A percentile compares a stretch with the other conserved stretches of the same genome.
These are phyloP conservation scores for Pseudorhiza aurosa DNA, from an alignment of 30 jellyfish, hydroid and myxozoan species.

Conservation along the genomic window DNA sequence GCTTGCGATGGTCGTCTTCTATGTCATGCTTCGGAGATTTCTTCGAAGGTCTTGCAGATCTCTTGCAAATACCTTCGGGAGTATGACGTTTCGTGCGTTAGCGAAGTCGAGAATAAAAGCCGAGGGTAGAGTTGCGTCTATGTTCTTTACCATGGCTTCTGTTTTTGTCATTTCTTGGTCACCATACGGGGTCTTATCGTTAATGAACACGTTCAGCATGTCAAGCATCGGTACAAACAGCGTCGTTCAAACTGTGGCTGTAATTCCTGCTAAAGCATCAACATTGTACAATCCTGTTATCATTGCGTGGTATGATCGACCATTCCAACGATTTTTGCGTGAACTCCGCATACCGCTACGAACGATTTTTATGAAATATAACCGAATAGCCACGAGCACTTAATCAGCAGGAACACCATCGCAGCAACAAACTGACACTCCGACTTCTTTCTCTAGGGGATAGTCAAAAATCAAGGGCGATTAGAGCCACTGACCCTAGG, in stretches of 20 bases:
- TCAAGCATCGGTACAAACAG: not conserved
- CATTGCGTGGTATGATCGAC: slow-evolving; percentile 22
- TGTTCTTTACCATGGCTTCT: slow-evolving; percentile 39
- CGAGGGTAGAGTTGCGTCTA: slow-evolving; percentile 38
- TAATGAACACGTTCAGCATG: slow-evolving; percentile 1
- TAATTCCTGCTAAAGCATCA: slow-evolving; percentile 57
- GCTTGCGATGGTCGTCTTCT: not conserved
- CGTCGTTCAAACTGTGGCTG: slow-evolving; percentile 16
- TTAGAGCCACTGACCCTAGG: too few species aligned
- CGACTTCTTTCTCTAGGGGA: too few species aligned
- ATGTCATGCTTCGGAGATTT: slow-evolving; percentile 1
- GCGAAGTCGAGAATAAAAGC: slow-evolving; percentile 27
- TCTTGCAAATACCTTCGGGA: not conserved
- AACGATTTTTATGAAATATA: too few species aligned
- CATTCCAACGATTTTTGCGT: slow-evolving; percentile 11
- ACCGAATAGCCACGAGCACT: too few species aligned
- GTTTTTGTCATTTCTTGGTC: slow-evolving; percentile 60
- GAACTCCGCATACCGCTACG: too few species aligned
- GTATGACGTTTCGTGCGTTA: not conserved
- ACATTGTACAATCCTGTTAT: slow-evolving; percentile 43
- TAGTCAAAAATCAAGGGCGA: too few species aligned
- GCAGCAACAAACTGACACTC: too few species aligned
- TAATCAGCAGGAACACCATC: too few species aligned
- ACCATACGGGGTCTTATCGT: slow-evolving; percentile 54
- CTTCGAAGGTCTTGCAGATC: slow-evolving; percentile 16